Evolutionary conservation across 1,140 invertebrate genomes (phyloP).

Genomic region (Muscidifurax raptorellus): DNA sequence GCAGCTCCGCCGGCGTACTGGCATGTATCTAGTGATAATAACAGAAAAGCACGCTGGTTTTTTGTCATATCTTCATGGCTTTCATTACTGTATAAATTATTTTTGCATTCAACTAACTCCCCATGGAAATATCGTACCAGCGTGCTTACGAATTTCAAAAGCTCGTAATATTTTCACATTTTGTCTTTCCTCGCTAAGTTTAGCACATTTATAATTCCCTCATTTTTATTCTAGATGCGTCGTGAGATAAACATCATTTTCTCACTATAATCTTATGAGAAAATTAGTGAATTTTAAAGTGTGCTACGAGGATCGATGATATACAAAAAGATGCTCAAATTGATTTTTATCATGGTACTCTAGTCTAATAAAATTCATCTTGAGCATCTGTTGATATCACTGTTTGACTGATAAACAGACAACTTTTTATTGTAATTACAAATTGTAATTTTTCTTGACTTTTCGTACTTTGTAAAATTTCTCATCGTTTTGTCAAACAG

Average conservation of each 20-base stretch:
- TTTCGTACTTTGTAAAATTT: neutral
- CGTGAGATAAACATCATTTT: neutral
- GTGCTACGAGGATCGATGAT: neutral
- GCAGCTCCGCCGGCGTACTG: slow-evolving; percentile 33
- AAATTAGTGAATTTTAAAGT: neutral
- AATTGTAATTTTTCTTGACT: no score
- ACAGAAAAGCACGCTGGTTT: neutral
- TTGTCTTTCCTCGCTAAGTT: neutral
- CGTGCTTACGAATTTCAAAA: neutral
- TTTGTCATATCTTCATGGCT: neutral
- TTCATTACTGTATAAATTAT: neutral
- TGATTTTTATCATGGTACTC: no score
- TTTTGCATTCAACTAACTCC: neutral
- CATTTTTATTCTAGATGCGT: no score
- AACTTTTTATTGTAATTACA: no score
- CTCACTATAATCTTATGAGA: neutral
- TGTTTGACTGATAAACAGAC: neutral
- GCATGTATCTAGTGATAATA: slow-evolving; percentile 32
- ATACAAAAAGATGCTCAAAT: neutral
- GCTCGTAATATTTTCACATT: neutral
- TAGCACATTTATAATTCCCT: no score
- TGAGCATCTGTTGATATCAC: neutral
- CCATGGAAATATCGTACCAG: neutral
- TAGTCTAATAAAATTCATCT: no score
- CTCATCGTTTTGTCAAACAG: neutral